Percentiles rank a stretch among this genome's conserved stretches.
Conservation (phyloP, 1,140 invertebrate species). For the Drosophila repletoides region DNA sequence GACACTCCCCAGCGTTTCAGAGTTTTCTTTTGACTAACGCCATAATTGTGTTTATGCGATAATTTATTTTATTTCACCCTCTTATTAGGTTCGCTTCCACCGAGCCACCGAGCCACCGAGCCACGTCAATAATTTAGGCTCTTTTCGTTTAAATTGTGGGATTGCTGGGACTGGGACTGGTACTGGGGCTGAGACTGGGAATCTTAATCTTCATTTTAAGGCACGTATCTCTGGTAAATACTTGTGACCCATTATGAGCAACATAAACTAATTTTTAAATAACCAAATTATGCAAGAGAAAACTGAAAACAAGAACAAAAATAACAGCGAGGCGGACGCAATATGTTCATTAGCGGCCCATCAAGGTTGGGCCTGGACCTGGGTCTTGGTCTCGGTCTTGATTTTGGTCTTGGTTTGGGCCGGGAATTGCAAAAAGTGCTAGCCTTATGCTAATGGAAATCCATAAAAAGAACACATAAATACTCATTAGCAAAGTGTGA, state of each 20-base stretch:
- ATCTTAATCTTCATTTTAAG: conserved; percentile 15
- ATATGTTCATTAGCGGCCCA: conserved; percentile 57
- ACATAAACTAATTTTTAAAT: conserved; percentile 79
- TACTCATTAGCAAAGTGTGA: conserved; percentile 59
- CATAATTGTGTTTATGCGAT: conserved; percentile 21
- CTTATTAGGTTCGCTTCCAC: conserved; percentile 10
- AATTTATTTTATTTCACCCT: conserved; percentile 14
- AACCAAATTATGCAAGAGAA: conserved; percentile 69
- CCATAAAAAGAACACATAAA: conserved; percentile 74
- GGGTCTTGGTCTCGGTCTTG: not conserved
- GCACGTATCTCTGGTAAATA: conserved; percentile 24
- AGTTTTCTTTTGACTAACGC: no score
- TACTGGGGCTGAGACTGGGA: conserved; percentile 2
- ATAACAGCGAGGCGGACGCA: conserved; percentile 34
- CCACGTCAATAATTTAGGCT: conserved; percentile 25
- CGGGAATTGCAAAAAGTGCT: conserved; percentile 23
- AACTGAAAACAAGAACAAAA: conserved; percentile 21
- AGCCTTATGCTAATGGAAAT: conserved; percentile 72
- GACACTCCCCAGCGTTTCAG: no score
- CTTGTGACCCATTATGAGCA: conserved; percentile 59
- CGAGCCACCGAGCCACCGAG: not conserved
- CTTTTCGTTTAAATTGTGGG: not conserved
- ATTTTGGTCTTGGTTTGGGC: not conserved
- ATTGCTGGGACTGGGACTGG: no score
- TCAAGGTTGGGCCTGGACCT: not conserved